Conservation (phyloP, 2,888 invertebrate species). For the Himalopsyche anomala region DNA sequence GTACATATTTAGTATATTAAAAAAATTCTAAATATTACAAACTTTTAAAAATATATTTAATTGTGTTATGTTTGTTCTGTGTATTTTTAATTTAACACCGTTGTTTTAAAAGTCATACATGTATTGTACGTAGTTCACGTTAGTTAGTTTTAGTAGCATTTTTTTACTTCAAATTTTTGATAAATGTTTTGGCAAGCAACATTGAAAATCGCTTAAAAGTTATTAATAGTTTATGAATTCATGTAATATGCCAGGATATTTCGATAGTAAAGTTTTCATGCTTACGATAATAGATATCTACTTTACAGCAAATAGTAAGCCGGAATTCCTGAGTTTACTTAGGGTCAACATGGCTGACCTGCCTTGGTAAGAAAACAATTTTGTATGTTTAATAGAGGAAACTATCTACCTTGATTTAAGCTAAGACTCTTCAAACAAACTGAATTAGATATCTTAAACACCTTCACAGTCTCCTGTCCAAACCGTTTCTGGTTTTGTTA, state of each 20-base stretch:
- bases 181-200: background rate
- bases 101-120: too few relatives aligned
- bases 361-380: conserved; percentile 21
- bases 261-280: background rate
- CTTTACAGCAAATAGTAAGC: conserved; percentile 24
- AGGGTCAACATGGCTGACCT: conserved; percentile 42
- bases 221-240: conserved; percentile 12
- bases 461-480: background rate
- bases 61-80: too few relatives aligned
- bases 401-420: background rate
- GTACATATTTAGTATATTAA: too few relatives aligned
- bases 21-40: too few relatives aligned
- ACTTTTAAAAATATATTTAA: too few relatives aligned
- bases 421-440: conserved; percentile 9
- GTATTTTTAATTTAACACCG: too few relatives aligned
- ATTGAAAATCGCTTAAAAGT: conserved; percentile 23
- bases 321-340: conserved; percentile 22
- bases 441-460: background rate
- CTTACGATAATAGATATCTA: conserved; percentile 19
- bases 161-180: background rate
- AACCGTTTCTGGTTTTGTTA: too few relatives aligned
- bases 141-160: too few relatives aligned
- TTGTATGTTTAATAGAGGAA: conserved; percentile 33
- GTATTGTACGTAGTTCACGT: too few relatives aligned
- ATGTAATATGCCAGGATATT: background rate